Evolutionary conservation across 2,888 invertebrate species (phyloP).

Genomic region (Sinodicranocentrus sp.): DNA sequence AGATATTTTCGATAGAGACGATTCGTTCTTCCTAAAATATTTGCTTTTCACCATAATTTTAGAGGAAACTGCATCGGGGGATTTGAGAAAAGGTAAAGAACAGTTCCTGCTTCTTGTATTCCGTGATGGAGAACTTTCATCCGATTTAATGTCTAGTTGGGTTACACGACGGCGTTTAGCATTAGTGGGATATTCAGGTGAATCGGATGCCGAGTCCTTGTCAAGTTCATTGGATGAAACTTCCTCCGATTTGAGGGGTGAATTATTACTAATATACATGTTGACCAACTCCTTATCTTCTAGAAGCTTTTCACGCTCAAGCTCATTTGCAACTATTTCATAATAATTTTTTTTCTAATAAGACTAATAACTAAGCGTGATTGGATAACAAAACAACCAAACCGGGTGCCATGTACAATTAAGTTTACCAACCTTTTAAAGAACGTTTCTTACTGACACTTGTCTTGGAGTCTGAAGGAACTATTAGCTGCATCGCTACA

Average conservation of each 20-base stretch:
- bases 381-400: too few species aligned
- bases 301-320: not conserved
- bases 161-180: constrained; percentile 37
- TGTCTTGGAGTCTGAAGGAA: constrained; percentile 8
- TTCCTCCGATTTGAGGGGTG: too few species aligned
- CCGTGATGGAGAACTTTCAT: not conserved
- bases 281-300: constrained; percentile 47
- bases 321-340: not conserved
- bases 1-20: too few species aligned
- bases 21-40: constrained; percentile 37
- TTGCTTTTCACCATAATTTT: constrained; percentile 46
- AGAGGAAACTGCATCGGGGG: constrained; percentile 30
- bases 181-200: not conserved
- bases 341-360: too few species aligned
- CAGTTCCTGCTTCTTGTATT: constrained; percentile 20
- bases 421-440: not conserved
- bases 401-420: too few species aligned
- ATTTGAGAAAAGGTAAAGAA: constrained; percentile 42
- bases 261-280: constrained; percentile 38
- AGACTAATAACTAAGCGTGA: too few species aligned
- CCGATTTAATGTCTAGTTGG: not conserved
- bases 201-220: too few species aligned
- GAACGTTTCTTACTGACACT: constrained; percentile 45
- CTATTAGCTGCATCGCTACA: constrained; percentile 41
- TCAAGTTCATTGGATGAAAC: too few species aligned